These are phyloP conservation scores for Emydura subglobosa DNA, from an alignment of 2,113 vertebrate genomes.

Conservation along the genomic window DNA sequence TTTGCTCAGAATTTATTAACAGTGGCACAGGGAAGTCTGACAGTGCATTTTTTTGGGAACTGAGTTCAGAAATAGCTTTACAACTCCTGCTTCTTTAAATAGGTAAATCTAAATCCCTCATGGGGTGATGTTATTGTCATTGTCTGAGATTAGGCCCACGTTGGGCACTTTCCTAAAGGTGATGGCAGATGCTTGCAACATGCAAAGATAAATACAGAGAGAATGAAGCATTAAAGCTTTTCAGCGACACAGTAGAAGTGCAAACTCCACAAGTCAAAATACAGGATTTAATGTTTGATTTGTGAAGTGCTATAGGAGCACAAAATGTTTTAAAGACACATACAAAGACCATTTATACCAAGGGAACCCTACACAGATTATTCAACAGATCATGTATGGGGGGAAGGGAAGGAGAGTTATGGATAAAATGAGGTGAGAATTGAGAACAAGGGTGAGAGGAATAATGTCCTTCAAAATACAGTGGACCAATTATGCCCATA, in stretches of 20 bases:
- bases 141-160: conserved; percentile 6
- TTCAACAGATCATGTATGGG: not conserved
- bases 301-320: not conserved
- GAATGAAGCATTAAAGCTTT: conserved; percentile 16
- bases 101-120: not conserved
- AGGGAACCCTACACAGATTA: not conserved
- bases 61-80: not conserved
- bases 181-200: conserved; percentile 14
- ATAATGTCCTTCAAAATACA: not conserved
- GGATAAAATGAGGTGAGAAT: not conserved
- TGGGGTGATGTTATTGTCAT: not conserved
- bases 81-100: conserved; percentile 6
- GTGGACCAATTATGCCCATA: not conserved
- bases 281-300: conserved; percentile 1
- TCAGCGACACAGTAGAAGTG: not conserved
- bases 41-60: not conserved
- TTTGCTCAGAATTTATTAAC: not conserved
- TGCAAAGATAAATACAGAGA: conserved; percentile 4
- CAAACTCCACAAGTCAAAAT: not conserved
- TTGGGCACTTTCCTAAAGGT: conserved; percentile 1
- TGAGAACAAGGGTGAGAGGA: not conserved
- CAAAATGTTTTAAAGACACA: not conserved
- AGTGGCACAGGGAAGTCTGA: not conserved
- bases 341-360: not conserved
- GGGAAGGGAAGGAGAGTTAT: not conserved